Conservation (phyloP, 2,113 vertebrate species). For the Canis aureus region DNA sequence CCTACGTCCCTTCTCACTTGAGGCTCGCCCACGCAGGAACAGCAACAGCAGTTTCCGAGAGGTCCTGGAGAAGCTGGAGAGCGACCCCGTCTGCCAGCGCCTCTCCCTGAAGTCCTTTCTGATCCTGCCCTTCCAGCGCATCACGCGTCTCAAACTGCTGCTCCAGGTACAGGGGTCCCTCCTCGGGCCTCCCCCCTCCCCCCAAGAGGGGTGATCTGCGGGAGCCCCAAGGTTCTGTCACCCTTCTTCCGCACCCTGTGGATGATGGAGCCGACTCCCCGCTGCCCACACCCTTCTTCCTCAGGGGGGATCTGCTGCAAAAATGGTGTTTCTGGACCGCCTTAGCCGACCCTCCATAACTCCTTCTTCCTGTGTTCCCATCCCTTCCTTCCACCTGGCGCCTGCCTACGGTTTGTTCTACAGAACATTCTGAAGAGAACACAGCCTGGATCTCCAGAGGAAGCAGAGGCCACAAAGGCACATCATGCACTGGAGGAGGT, state of each 20-base stretch:
- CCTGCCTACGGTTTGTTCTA: neutral
- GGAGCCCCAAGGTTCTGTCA: neutral
- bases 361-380: neutral
- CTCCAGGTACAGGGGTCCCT: conserved; percentile 90
- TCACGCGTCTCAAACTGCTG: conserved; percentile 96
- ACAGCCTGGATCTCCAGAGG: conserved; percentile 91
- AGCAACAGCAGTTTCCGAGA: conserved; percentile 92
- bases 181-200: no score
- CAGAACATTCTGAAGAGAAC: conserved; percentile 98
- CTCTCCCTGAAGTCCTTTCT: conserved; percentile 98
- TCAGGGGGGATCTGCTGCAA: neutral
- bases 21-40: conserved; percentile 85
- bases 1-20: fast-evolving
- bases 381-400: neutral
- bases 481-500: conserved; percentile 95
- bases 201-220: neutral
- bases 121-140: conserved; percentile 97
- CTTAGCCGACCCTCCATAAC: no score
- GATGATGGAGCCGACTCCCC: neutral
- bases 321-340: neutral
- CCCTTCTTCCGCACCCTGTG: neutral
- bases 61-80: conserved; percentile 94
- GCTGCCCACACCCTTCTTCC: neutral
- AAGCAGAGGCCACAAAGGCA: conserved; percentile 93
- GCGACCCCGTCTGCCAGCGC: conserved; percentile 93